Evolutionary conservation across 2,888 invertebrate species (phyloP).

Genomic region (Tetheella fluctuosa): DNA sequence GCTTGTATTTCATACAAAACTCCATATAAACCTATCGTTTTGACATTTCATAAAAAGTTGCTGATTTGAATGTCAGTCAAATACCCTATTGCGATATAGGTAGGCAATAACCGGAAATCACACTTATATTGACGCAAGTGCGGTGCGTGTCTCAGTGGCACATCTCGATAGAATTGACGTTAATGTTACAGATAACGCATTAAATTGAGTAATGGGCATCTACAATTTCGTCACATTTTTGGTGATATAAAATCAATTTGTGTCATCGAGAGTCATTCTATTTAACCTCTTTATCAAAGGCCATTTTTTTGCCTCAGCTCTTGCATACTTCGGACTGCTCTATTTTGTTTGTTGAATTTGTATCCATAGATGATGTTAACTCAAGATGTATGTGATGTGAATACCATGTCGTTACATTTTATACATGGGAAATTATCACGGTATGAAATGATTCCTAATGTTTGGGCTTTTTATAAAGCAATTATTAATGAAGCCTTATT

Average conservation of each 20-base stretch:
- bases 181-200: conserved; percentile 64
- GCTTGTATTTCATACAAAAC: too few species aligned
- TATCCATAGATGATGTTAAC: neutral
- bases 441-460: neutral
- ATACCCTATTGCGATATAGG: conserved; percentile 6
- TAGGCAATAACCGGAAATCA: neutral
- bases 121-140: conserved; percentile 22
- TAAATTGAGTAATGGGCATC: conserved; percentile 63
- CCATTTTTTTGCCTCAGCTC: conserved; percentile 23
- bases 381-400: neutral
- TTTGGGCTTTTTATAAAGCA: conserved; percentile 3
- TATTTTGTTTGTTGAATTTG: neutral
- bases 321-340: neutral
- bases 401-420: neutral
- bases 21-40: too few species aligned
- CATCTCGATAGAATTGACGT: conserved; percentile 62
- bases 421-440: neutral
- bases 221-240: conserved; percentile 66
- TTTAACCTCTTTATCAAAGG: conserved; percentile 55
- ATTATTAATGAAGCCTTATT: neutral
- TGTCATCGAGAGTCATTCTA: conserved; percentile 65
- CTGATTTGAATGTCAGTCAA: too few species aligned
- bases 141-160: conserved; percentile 20
- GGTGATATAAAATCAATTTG: conserved; percentile 78
- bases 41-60: too few species aligned